Percentiles rank a stretch among this genome's conserved stretches.
Conservation (phyloP, 2,113 vertebrate genomes). For the Atractosteus spatula region DNA sequence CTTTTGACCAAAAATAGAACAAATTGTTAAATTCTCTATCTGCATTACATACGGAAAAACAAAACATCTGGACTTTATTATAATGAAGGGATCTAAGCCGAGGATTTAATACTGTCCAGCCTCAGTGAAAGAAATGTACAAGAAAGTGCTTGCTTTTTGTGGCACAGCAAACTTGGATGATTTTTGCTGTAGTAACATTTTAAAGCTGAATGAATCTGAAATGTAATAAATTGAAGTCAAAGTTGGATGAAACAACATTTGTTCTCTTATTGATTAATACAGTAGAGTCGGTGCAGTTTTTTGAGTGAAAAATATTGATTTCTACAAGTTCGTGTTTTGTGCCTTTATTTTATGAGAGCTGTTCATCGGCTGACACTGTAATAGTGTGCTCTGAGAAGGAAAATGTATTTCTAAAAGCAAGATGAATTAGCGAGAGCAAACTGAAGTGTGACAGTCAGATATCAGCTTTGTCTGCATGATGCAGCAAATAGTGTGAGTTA, state of each 20-base stretch:
- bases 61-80: constrained; percentile 39
- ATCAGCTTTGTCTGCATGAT: too few relatives aligned
- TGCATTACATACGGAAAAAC: not conserved
- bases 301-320: constrained; percentile 64
- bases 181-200: constrained; percentile 27
- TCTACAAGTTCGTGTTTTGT: constrained; percentile 49
- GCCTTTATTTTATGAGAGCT: constrained; percentile 39
- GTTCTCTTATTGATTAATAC: constrained; percentile 63
- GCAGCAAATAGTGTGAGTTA: too few relatives aligned
- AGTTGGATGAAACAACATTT: constrained; percentile 65
- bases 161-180: not conserved
- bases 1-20: not conserved
- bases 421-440: too few relatives aligned
- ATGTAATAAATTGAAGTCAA: constrained; percentile 53
- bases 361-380: not conserved
- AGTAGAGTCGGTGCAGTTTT: constrained; percentile 59
- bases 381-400: too few relatives aligned
- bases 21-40: constrained; percentile 1
- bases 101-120: constrained; percentile 19
- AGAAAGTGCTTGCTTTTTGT: constrained; percentile 25
- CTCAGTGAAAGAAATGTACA: constrained; percentile 11
- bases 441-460: too few relatives aligned
- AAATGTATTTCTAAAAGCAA: too few relatives aligned
- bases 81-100: constrained; percentile 15
- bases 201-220: constrained; percentile 15